Percentiles rank a stretch among this genome's conserved stretches.
Conservation (phyloP, 64 coral and sea anemone species). For the Stichodactyla helianthus region DNA sequence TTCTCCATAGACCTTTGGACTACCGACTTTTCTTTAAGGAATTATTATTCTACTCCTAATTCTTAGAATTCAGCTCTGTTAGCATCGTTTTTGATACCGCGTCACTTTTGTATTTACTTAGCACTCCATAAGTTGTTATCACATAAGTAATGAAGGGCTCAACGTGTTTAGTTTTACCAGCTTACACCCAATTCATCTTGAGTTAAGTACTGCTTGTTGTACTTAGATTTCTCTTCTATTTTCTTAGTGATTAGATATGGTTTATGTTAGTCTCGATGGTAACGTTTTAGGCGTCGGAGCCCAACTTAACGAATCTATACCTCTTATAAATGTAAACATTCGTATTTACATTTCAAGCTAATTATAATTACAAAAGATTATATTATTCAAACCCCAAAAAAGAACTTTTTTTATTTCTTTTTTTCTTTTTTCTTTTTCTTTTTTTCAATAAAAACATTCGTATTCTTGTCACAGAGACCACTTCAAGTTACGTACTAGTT, state of each 20-base stretch:
- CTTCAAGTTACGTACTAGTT: not conserved
- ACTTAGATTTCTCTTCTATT: not conserved
- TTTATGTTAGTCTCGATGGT: not conserved
- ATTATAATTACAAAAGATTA: conserved; percentile 11
- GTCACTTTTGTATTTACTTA: not conserved
- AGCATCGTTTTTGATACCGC: not conserved
- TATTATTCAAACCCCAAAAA: not conserved
- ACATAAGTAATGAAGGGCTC: not conserved
- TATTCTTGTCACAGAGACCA: not conserved
- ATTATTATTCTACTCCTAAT: not conserved
- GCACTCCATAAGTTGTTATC: not conserved
- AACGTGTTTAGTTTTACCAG: not conserved
- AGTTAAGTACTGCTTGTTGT: not conserved
- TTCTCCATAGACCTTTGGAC: not conserved
- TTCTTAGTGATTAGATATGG: too few species aligned
- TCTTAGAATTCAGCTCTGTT: not conserved
- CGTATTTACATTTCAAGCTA: conserved; percentile 1
- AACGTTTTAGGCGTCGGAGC: not conserved
- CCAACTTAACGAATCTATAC: not conserved
- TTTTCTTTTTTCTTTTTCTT: not conserved
- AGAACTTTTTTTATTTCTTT: not conserved
- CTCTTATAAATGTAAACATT: not conserved
- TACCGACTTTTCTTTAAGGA: not conserved
- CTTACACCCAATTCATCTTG: not conserved
- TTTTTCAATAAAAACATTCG: not conserved